These are phyloP conservation scores for Ganaspis brasiliensis DNA, from an alignment of 2,888 invertebrate genomes.

Conservation along the genomic window DNA sequence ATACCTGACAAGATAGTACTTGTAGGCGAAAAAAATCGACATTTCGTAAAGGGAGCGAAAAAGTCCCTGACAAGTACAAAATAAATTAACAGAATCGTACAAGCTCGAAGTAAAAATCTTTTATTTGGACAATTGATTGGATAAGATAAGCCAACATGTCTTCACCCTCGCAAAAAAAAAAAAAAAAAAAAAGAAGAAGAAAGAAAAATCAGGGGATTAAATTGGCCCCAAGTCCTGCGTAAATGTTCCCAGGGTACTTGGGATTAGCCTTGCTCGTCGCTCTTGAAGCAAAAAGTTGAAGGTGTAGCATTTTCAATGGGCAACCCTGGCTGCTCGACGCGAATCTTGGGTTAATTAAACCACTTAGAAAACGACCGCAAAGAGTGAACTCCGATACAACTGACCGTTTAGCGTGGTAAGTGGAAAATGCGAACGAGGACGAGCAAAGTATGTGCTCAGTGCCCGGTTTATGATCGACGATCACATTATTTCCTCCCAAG, in stretches of 20 bases:
- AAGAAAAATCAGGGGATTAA: not conserved
- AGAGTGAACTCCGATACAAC: slow-evolving; percentile 49
- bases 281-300: slow-evolving; percentile 38
- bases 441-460: slow-evolving; percentile 51
- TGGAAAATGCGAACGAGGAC: slow-evolving; percentile 40
- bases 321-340: slow-evolving; percentile 19
- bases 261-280: slow-evolving; percentile 27
- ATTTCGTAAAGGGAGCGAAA: too few species aligned
- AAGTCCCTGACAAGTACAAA: too few species aligned
- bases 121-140: slow-evolving; percentile 16
- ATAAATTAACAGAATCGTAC: not conserved
- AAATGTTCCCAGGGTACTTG: slow-evolving; percentile 35
- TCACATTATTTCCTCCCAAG: slow-evolving; percentile 22
- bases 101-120: slow-evolving; percentile 6
- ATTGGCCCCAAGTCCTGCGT: slow-evolving; percentile 22
- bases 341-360: slow-evolving; percentile 63
- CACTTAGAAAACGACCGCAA: slow-evolving; percentile 62
- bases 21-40: too few species aligned
- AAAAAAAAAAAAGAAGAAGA: slow-evolving; percentile 1
- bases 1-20: too few species aligned
- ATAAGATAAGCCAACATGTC: slow-evolving; percentile 7
- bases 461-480: slow-evolving; percentile 57
- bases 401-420: slow-evolving; percentile 56
- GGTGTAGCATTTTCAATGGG: slow-evolving; percentile 39
- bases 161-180: not conserved